Evolutionary conservation across 2,888 invertebrate genomes (phyloP).

Genomic region (Aphidoletes aphidimyza): DNA sequence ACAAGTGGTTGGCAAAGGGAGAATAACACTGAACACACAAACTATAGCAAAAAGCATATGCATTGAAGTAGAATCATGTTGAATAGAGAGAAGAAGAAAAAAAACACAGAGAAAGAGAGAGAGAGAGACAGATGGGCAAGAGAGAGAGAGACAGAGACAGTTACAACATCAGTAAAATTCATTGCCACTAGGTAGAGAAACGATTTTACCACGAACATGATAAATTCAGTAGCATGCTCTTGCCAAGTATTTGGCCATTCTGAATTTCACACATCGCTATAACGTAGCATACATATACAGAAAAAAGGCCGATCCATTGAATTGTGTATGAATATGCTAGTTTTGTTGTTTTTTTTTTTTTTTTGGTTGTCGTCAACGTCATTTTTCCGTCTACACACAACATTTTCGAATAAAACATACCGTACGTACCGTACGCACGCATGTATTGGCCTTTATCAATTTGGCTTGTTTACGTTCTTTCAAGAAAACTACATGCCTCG

Average conservation of each 20-base stretch:
- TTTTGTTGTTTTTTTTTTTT: not conserved
- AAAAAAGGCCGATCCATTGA: constrained; percentile 8
- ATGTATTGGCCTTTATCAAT: not conserved
- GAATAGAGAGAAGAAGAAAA: too few species aligned
- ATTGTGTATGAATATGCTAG: not conserved
- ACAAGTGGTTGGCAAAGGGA: too few species aligned
- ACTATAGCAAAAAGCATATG: too few species aligned
- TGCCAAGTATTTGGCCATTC: not conserved
- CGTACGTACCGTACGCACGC: too few species aligned
- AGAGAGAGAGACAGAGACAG: too few species aligned
- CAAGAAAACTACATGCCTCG: not conserved
- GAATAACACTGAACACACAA: too few species aligned
- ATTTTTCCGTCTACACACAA: not conserved
- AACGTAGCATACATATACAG: not conserved
- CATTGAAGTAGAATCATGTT: too few species aligned
- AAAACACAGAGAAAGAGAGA: too few species aligned
- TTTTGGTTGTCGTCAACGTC: not conserved
- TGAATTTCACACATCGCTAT: not conserved
- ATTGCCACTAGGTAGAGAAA: not conserved
- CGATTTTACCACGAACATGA: not conserved
- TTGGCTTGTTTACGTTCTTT: not conserved
- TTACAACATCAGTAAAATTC: too few species aligned
- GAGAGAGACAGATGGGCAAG: too few species aligned
- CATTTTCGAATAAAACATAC: not conserved
- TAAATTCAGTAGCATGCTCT: too few species aligned